Conservation (phyloP, 2,113 vertebrate genomes). For the Dasyurus viverrinus region DNA sequence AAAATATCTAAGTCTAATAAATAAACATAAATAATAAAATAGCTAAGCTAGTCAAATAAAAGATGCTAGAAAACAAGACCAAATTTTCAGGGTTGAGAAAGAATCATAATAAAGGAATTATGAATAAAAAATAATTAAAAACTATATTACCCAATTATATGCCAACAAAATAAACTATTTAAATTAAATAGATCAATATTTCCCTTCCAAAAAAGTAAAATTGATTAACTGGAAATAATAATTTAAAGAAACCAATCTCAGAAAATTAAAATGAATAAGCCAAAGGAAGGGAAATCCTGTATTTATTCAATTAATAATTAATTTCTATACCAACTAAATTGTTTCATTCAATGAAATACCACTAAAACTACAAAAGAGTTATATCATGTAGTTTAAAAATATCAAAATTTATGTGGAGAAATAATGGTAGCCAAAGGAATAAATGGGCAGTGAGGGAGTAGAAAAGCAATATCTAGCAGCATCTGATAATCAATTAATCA, state of each 20-base stretch:
- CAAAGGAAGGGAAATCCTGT: neutral
- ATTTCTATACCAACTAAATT: neutral
- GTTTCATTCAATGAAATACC: neutral
- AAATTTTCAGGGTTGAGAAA: neutral
- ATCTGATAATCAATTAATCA: neutral
- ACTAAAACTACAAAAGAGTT: neutral
- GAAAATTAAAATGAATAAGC: neutral
- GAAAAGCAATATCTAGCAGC: too few relatives aligned
- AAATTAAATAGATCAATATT: neutral
- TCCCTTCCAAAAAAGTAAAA: neutral
- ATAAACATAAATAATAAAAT: too few relatives aligned
- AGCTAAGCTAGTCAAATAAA: neutral
- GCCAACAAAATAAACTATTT: neutral
- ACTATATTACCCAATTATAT: neutral
- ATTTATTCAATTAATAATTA: neutral
- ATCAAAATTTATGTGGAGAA: too few relatives aligned
- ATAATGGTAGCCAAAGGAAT: neutral
- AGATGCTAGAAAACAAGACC: neutral
- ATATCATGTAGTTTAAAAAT: neutral
- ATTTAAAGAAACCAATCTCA: neutral
- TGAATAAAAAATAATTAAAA: neutral
- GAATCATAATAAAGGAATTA: neutral
- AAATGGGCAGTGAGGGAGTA: neutral
- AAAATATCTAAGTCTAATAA: neutral
- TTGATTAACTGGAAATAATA: neutral